Evolutionary conservation across 2,888 invertebrate species (phyloP).

Genomic region (Apamea sordens): DNA sequence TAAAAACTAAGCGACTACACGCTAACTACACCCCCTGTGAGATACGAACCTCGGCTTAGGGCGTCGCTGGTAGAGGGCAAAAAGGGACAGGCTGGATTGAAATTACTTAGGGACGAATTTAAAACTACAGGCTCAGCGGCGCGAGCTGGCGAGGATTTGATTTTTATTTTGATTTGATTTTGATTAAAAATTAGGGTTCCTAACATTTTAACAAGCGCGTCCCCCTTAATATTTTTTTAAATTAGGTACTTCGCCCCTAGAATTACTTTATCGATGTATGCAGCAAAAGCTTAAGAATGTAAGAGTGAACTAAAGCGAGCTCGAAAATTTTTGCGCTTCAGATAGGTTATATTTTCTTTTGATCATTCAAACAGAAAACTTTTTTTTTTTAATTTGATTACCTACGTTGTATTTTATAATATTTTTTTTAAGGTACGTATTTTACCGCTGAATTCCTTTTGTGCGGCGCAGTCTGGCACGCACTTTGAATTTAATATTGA

Average conservation of each 20-base stretch:
- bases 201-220: background rate
- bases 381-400: background rate
- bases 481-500: slow-evolving; percentile 13
- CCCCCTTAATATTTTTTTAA: background rate
- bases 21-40: too few relatives aligned
- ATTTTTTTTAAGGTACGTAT: background rate
- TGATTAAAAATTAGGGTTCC: background rate
- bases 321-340: background rate
- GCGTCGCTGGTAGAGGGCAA: too few relatives aligned
- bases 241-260: background rate
- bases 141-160: too few relatives aligned
- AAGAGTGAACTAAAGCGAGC: background rate
- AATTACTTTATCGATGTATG: background rate
- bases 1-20: too few relatives aligned
- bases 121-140: too few relatives aligned
- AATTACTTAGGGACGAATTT: too few relatives aligned
- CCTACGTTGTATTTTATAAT: too few relatives aligned
- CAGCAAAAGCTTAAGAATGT: background rate
- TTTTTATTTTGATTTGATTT: too few relatives aligned
- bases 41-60: too few relatives aligned
- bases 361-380: background rate
- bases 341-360: background rate
- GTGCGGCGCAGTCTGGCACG: background rate
- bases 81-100: too few relatives aligned
- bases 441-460: slow-evolving; percentile 6